Conservation (phyloP, 1,140 invertebrate species). For the Neuroterus valhalla region DNA sequence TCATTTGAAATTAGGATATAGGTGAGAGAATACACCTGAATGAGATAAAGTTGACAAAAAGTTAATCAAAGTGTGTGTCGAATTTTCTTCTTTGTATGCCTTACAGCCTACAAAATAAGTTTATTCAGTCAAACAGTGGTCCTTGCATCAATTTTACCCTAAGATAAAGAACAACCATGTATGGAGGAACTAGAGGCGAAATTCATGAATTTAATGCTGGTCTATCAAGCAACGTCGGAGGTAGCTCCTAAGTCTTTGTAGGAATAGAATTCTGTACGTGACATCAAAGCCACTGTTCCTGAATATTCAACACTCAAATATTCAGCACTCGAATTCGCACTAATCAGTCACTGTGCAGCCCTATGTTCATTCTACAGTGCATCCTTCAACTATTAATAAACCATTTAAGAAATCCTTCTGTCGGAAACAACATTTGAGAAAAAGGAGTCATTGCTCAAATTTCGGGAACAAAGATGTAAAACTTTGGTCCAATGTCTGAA, state of each 20-base stretch:
- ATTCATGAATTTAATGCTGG: background rate
- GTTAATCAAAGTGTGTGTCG: background rate
- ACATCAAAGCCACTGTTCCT: background rate
- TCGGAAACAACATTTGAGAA: too few species aligned
- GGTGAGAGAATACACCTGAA: background rate
- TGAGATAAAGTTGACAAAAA: conserved; percentile 16
- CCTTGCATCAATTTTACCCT: background rate
- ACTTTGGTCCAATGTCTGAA: too few species aligned
- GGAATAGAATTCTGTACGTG: conserved; percentile 3
- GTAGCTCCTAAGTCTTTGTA: background rate
- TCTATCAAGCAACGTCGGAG: background rate
- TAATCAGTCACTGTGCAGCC: background rate
- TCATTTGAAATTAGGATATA: conserved; percentile 4
- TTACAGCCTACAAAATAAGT: background rate
- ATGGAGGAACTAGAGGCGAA: background rate
- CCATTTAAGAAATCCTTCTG: too few species aligned
- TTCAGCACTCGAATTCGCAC: background rate
- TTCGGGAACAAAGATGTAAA: too few species aligned
- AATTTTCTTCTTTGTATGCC: conserved; percentile 4
- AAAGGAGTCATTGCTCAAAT: too few species aligned
- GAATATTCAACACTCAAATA: conserved; percentile 20
- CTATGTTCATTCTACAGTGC: background rate
- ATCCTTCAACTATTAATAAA: background rate
- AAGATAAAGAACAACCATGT: background rate
- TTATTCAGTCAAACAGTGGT: background rate